phyloP scores from a whole-genome alignment of 2,797 vertebrate species.

The Artibeus jamaicensis region DNA sequence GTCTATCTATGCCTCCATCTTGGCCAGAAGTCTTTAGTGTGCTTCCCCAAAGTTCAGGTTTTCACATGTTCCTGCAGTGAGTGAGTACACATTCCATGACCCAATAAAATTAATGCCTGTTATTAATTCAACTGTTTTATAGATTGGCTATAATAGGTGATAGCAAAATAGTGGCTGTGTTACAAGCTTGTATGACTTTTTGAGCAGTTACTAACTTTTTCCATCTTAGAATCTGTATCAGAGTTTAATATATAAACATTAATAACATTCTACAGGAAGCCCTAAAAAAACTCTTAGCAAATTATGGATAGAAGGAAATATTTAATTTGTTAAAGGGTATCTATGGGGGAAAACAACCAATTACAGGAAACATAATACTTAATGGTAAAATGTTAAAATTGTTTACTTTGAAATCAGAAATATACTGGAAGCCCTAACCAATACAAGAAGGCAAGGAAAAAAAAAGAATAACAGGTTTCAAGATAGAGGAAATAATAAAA shows the following conservation, averaged over 20 bases:
- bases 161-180: background rate
- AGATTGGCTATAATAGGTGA: background rate
- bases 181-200: background rate
- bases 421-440: background rate
- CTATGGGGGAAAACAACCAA: background rate
- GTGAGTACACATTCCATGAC: background rate
- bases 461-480: background rate
- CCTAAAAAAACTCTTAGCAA: background rate
- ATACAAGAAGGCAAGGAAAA: background rate
- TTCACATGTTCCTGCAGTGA: background rate
- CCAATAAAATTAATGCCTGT: background rate
- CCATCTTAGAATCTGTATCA: background rate
- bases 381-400: background rate
- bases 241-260: background rate
- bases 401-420: background rate
- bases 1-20: too few relatives aligned
- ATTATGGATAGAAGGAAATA: background rate
- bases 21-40: background rate
- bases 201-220: constrained; percentile 18
- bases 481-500: background rate
- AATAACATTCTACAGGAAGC: background rate
- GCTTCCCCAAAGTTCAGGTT: background rate
- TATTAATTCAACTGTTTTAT: background rate
- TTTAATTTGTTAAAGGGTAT: background rate
- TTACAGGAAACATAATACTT: background rate